phyloP scores from a whole-genome alignment of 2,113 vertebrate genomes.

The Nesoenas mayeri region DNA sequence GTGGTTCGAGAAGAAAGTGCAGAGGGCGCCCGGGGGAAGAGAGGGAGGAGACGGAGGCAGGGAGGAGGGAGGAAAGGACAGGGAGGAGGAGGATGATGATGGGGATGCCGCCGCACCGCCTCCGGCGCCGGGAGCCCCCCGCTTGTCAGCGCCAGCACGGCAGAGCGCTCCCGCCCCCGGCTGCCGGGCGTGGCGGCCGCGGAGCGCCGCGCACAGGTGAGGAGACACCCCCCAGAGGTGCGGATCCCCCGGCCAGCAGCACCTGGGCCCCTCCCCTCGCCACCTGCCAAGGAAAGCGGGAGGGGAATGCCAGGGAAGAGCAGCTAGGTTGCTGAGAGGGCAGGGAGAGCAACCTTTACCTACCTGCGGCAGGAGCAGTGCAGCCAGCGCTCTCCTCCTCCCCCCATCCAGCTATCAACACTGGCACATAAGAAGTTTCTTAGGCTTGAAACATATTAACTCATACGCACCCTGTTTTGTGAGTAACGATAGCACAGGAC shows the following conservation, averaged over 20 bases:
- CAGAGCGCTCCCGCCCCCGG: neutral
- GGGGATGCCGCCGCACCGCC: slow-evolving; percentile 23
- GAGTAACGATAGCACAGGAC: neutral
- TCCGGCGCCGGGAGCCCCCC: slow-evolving; percentile 22
- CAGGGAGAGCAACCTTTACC: neutral
- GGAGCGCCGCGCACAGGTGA: neutral
- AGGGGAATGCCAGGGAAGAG: too few species aligned
- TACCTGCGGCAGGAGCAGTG: neutral
- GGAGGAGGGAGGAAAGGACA: neutral
- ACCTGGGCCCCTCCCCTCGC: neutral
- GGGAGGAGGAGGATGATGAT: neutral
- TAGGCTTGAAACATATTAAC: neutral
- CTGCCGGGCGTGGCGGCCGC: neutral
- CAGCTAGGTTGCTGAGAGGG: neutral
- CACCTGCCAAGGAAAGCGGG: neutral
- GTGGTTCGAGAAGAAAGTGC: slow-evolving; percentile 69
- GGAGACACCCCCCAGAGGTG: neutral
- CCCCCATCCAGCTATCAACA: neutral
- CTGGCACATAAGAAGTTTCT: neutral
- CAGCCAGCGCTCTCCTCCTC: neutral
- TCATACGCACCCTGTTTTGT: rapidly evolving
- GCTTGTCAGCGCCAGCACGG: neutral
- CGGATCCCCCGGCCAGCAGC: too few species aligned
- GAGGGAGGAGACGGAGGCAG: neutral
- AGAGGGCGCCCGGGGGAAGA: slow-evolving; percentile 33